A percentile compares a stretch with the other conserved stretches of the same genome.
Evolutionary conservation across 2,797 vertebrate genomes (phyloP).

Genomic region (Lagocephalus sceleratus): DNA sequence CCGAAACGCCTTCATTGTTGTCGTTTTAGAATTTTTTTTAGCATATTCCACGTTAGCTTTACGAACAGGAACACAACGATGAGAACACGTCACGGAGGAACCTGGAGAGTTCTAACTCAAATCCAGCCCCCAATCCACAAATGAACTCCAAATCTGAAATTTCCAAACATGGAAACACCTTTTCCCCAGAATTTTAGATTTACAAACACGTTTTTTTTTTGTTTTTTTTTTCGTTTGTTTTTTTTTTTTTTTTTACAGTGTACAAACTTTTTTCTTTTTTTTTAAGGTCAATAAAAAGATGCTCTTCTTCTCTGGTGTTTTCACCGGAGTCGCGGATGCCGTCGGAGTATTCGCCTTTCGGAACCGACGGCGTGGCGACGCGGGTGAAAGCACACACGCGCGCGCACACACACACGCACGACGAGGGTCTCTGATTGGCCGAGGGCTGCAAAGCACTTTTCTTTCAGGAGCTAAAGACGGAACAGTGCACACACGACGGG

Average conservation of each 20-base stretch:
- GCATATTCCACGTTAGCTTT: conserved; percentile 88
- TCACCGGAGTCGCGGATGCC: too few species aligned
- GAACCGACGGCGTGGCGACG: too few species aligned
- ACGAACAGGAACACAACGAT: conserved; percentile 87
- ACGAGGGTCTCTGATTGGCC: conserved; percentile 71
- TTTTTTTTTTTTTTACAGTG: conserved; percentile 92
- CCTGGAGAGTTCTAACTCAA: conserved; percentile 97
- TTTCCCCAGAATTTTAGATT: conserved; percentile 88
- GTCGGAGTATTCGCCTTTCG: too few species aligned
- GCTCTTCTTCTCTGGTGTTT: conserved; percentile 49
- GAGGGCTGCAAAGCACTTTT: conserved; percentile 90
- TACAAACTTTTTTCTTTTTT: conserved; percentile 84
- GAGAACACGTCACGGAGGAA: conserved; percentile 81
- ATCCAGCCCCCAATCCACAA: conserved; percentile 85
- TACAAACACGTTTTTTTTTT: conserved; percentile 88
- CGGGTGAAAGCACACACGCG: too few species aligned
- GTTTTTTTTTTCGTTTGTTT: conserved; percentile 76
- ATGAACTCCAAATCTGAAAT: conserved; percentile 59
- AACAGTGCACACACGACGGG: conserved; percentile 86
- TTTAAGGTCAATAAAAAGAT: conserved; percentile 82
- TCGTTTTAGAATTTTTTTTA: conserved; percentile 80
- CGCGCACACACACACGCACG: conserved; percentile 30
- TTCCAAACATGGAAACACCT: conserved; percentile 87
- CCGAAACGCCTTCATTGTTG: conserved; percentile 96
- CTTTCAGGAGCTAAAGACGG: conserved; percentile 41